phyloP scores from a whole-genome alignment of 2,797 vertebrate genomes.

The Chanos chanos region DNA sequence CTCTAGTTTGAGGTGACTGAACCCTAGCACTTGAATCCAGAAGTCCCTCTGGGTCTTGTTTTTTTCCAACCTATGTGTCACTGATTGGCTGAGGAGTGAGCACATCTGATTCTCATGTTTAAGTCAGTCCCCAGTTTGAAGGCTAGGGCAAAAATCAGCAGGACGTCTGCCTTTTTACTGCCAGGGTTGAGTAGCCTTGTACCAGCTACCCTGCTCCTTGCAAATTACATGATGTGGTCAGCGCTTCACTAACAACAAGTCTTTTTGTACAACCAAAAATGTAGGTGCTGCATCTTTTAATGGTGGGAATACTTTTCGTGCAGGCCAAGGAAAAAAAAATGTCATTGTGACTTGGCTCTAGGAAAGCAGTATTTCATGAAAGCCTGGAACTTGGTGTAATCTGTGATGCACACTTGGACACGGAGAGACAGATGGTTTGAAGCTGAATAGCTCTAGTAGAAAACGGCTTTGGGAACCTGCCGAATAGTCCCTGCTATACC shows the following conservation, averaged over 20 bases:
- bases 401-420: slow-evolving; percentile 59
- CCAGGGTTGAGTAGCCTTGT: not conserved
- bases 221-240: not conserved
- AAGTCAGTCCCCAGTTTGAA: too few species aligned
- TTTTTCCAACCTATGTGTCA: too few species aligned
- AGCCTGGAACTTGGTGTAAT: slow-evolving; percentile 68
- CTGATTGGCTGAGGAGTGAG: too few species aligned
- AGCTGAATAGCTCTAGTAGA: slow-evolving; percentile 70
- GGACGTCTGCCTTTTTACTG: too few species aligned
- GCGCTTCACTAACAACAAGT: not conserved
- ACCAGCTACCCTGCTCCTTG: not conserved
- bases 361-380: slow-evolving; percentile 51
- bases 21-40: too few species aligned
- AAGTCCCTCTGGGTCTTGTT: too few species aligned
- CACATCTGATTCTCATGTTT: too few species aligned
- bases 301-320: slow-evolving; percentile 1
- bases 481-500: slow-evolving; percentile 62
- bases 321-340: slow-evolving; percentile 66
- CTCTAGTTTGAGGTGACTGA: too few species aligned
- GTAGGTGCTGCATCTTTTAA: slow-evolving; percentile 14
- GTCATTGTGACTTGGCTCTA: slow-evolving; percentile 69
- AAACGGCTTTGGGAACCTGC: slow-evolving; percentile 58
- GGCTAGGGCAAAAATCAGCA: too few species aligned
- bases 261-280: slow-evolving; percentile 8
- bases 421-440: slow-evolving; percentile 74